phyloP scores from a whole-genome alignment of 2,888 invertebrate species.

The Exephanes ischioxanthus region DNA sequence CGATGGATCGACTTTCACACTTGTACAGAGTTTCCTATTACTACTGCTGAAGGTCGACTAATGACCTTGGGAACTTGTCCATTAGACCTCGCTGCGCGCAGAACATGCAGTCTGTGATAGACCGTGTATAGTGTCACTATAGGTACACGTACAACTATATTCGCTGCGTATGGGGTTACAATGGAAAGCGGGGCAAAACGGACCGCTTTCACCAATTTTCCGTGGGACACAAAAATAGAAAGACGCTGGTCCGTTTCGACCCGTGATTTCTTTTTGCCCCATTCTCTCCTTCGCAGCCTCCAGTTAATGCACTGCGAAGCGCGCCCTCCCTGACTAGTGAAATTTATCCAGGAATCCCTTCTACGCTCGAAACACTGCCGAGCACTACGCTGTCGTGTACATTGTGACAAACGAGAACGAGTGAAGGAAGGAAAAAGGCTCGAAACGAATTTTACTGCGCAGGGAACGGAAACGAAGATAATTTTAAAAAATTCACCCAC shows the following conservation, averaged over 20 bases:
- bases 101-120: background rate
- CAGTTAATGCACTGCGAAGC: background rate
- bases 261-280: background rate
- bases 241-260: background rate
- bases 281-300: background rate
- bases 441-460: background rate
- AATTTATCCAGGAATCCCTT: background rate
- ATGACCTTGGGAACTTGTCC: slow-evolving; percentile 19
- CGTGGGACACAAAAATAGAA: background rate
- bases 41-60: background rate
- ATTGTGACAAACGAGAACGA: background rate
- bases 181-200: background rate
- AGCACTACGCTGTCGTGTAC: background rate
- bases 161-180: too few relatives aligned
- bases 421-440: background rate
- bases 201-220: background rate
- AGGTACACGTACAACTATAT: background rate
- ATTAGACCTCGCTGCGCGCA: slow-evolving; percentile 1
- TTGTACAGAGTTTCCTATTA: background rate
- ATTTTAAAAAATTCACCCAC: background rate
- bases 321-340: background rate
- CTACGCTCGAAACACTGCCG: background rate
- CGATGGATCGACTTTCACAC: background rate
- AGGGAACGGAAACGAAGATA: background rate
- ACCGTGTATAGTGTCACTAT: background rate